Percentiles rank a stretch among this genome's conserved stretches.
These are phyloP conservation scores for Cactoblastis cactorum DNA, from an alignment of 2,888 invertebrate genomes.

Conservation along the genomic window DNA sequence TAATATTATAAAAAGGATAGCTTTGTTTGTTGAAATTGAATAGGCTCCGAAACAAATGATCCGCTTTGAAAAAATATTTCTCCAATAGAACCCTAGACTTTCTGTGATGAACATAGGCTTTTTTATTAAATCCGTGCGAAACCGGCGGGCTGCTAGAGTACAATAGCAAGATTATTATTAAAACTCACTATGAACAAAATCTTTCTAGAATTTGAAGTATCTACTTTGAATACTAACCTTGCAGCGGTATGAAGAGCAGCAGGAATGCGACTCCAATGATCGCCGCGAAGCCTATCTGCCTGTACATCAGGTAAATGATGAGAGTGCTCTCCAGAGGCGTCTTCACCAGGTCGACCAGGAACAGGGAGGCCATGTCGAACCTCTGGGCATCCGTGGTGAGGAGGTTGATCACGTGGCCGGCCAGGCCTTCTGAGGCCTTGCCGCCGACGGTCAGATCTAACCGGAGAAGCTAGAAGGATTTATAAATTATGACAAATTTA, in stretches of 20 bases:
- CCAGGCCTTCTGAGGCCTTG: constrained; percentile 80
- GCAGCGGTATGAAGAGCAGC: constrained; percentile 80
- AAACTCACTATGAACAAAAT: no score
- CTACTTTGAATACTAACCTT: constrained; percentile 61
- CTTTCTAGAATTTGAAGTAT: no score
- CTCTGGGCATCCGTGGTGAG: constrained; percentile 93
- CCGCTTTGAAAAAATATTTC: no score
- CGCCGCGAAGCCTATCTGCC: constrained; percentile 77
- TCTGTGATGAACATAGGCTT: no score
- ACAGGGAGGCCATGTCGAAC: constrained; percentile 90
- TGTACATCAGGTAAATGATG: constrained; percentile 86
- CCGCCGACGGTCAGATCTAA: constrained; percentile 83
- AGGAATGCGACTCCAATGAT: constrained; percentile 80
- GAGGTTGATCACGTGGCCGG: constrained; percentile 85
- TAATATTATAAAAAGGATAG: no score
- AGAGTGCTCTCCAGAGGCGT: constrained; percentile 89
- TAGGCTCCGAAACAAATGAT: no score
- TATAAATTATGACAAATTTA: no score
- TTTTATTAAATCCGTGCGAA: no score
- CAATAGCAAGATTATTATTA: no score
- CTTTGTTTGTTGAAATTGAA: no score
- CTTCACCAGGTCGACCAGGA: constrained; percentile 90
- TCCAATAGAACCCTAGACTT: no score
- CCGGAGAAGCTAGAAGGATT: constrained; percentile 80
- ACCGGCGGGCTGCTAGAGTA: no score